A percentile compares a stretch with the other conserved stretches of the same genome.
These are phyloP conservation scores for Hyposoter dolosus DNA, from an alignment of 2,888 invertebrate genomes.

Conservation along the genomic window DNA sequence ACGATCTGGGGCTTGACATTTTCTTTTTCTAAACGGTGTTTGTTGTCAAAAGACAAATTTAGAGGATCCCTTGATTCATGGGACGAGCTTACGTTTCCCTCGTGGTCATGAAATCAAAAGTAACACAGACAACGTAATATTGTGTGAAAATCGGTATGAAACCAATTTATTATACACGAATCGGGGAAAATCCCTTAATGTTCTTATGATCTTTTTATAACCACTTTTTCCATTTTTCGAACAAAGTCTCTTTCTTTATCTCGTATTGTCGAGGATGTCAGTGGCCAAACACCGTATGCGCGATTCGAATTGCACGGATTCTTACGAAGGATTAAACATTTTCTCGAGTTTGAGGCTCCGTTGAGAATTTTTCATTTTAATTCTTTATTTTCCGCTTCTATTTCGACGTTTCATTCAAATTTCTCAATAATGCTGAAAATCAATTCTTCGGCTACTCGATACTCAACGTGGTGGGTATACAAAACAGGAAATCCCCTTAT, in stretches of 20 bases:
- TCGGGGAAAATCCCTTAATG: conserved; percentile 2
- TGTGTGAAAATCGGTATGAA: conserved; percentile 70
- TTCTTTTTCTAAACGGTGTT: background rate
- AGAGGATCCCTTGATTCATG: conserved; percentile 3
- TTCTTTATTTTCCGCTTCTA: background rate
- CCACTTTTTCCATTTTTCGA: background rate
- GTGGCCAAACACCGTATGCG: conserved; percentile 59
- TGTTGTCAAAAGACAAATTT: background rate
- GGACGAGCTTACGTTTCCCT: conserved; percentile 36
- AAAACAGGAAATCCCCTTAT: conserved; percentile 1
- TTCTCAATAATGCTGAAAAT: background rate
- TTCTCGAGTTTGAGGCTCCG: background rate
- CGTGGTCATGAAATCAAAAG: conserved; percentile 25
- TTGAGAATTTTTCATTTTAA: background rate
- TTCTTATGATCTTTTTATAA: conserved; percentile 1
- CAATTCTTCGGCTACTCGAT: background rate
- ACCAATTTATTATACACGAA: conserved; percentile 63
- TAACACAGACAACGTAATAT: conserved; percentile 30
- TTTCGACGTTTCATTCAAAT: background rate
- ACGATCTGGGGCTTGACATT: conserved; percentile 79
- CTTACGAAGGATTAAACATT: conserved; percentile 55
- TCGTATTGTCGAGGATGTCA: conserved; percentile 13
- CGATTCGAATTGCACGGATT: conserved; percentile 70
- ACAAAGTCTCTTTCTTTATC: conserved; percentile 24
- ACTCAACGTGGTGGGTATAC: background rate